Conservation (phyloP, 2,113 vertebrate genomes). For the Bucco capensis region DNA sequence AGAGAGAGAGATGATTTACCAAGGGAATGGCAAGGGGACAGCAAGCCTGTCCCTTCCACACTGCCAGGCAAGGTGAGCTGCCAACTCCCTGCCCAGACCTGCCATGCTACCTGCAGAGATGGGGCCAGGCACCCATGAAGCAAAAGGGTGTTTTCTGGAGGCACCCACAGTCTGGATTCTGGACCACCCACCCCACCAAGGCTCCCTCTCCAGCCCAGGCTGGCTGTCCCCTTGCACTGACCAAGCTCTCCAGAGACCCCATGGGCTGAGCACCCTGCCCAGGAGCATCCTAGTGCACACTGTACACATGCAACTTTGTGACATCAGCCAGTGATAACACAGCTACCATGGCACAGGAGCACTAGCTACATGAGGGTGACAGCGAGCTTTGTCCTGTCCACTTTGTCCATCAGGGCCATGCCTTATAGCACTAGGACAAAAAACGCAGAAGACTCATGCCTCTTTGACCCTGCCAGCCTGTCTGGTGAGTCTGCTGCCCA, state of each 20-base stretch:
- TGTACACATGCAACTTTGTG: not conserved
- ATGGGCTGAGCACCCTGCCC: not conserved
- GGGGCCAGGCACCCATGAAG: not conserved
- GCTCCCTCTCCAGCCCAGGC: not conserved
- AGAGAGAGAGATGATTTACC: constrained; percentile 24
- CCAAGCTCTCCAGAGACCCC: not conserved
- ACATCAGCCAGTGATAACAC: not conserved
- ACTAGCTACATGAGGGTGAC: not conserved
- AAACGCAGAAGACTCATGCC: not conserved
- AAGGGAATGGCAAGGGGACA: not conserved
- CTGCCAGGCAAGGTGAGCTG: not conserved
- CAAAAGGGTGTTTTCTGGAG: not conserved
- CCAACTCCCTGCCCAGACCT: not conserved
- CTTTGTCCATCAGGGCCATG: not conserved
- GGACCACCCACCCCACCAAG: not conserved
- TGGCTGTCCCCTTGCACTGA: not conserved
- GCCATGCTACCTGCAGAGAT: not conserved
- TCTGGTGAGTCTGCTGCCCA: not conserved
- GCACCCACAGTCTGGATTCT: not conserved
- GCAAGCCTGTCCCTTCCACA: not conserved
- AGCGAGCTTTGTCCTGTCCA: constrained; percentile 45
- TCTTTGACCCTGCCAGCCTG: not conserved
- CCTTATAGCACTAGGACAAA: not conserved
- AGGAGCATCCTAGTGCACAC: not conserved
- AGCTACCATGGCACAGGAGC: not conserved